These are phyloP conservation scores for Melanerpes formicivorus DNA, from an alignment of 2,113 vertebrate genomes.

Conservation along the genomic window DNA sequence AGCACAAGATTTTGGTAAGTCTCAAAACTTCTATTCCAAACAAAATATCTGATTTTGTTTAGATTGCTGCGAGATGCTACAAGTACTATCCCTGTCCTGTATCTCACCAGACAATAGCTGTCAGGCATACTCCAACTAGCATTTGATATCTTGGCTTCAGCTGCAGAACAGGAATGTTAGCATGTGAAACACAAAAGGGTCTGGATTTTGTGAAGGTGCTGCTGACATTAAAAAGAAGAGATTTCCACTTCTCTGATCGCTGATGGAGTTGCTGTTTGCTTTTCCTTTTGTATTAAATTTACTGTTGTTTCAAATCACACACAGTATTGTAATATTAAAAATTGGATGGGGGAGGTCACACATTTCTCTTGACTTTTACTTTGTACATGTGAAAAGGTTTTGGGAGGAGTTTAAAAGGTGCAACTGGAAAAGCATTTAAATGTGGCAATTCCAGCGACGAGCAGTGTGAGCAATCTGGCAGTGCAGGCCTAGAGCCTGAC, in stretches of 20 bases:
- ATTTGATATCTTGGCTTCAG: neutral
- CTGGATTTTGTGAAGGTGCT: neutral
- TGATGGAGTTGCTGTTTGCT: neutral
- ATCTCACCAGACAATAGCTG: neutral
- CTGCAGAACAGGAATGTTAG: neutral
- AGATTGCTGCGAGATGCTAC: neutral
- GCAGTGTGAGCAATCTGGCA: too few species aligned
- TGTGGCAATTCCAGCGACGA: too few species aligned
- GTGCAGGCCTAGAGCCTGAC: too few species aligned
- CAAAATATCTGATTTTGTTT: neutral
- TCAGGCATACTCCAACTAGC: neutral
- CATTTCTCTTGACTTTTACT: neutral
- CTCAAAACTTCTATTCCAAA: conserved; percentile 12
- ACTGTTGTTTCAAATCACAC: neutral
- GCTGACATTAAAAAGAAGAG: neutral
- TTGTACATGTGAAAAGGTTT: neutral
- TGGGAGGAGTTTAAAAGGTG: neutral
- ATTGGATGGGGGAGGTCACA: neutral
- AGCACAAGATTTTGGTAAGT: conserved; percentile 92
- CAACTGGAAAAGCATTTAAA: neutral
- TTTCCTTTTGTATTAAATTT: neutral
- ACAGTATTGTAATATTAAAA: neutral
- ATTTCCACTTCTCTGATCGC: neutral
- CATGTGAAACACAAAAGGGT: neutral
- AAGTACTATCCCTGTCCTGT: neutral